Conservation (phyloP, 53 echinoderm and acorn worm species). For the Hippasteria phrygiana region DNA sequence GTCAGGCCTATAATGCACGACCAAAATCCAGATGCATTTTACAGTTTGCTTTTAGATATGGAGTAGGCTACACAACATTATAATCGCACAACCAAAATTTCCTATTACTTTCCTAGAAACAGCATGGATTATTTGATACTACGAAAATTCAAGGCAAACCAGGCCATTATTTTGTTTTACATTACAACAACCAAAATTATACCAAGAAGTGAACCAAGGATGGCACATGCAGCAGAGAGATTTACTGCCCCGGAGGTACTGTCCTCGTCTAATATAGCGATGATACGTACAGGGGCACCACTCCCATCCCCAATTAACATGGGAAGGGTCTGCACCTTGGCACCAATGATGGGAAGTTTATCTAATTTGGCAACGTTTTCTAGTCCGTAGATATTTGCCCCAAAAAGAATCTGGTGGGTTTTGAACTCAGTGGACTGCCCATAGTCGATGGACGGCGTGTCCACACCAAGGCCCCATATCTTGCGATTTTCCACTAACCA, state of each 20-base stretch:
- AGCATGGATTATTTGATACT: no score
- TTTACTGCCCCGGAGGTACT: neutral
- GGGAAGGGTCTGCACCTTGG: conserved; percentile 36
- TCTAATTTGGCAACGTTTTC: conserved; percentile 67
- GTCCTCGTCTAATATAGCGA: neutral
- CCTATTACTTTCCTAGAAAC: no score
- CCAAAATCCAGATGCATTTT: no score
- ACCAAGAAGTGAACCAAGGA: neutral
- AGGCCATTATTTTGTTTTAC: neutral
- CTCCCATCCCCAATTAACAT: conserved; percentile 46
- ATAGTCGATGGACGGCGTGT: conserved; percentile 40
- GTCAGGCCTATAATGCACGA: no score
- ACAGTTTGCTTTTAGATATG: no score
- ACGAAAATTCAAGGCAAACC: no score
- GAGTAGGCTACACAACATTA: no score
- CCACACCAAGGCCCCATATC: conserved; percentile 13
- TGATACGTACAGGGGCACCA: conserved; percentile 32
- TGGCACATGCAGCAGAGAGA: neutral
- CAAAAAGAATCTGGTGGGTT: conserved; percentile 11
- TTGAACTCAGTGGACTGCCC: neutral
- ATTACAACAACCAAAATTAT: neutral
- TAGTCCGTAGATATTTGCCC: conserved; percentile 22
- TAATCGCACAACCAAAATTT: no score
- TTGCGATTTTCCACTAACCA: conserved; percentile 46
- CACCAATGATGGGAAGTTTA: conserved; percentile 34